A percentile compares a stretch with the other conserved stretches of the same genome.
These are phyloP conservation scores for Radopholus similis DNA, from an alignment of 1,140 invertebrate genomes.

Conservation along the genomic window DNA sequence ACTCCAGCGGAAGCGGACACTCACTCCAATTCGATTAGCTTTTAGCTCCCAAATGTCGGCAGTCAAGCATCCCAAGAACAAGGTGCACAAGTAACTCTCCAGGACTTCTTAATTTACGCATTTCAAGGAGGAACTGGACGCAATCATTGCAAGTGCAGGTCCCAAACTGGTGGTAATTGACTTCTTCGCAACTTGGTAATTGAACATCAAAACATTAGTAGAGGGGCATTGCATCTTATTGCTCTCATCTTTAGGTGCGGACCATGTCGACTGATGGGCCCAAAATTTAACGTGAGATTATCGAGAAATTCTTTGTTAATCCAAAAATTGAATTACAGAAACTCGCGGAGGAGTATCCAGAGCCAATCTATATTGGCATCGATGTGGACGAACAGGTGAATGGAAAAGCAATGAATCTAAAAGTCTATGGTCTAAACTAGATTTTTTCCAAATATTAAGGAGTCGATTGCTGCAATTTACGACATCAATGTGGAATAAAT, in stretches of 20 bases:
- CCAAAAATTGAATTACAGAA: constrained; percentile 29
- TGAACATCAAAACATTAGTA: no score
- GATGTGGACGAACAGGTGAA: constrained; percentile 49
- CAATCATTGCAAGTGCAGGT: constrained; percentile 68
- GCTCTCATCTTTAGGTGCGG: constrained; percentile 66
- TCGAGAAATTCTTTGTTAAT: not conserved
- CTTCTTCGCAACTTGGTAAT: constrained; percentile 64
- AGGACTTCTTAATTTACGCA: no score
- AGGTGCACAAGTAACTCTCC: no score
- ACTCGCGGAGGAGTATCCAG: constrained; percentile 40
- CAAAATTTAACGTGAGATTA: constrained; percentile 66
- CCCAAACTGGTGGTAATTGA: constrained; percentile 81
- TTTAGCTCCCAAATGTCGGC: no score
- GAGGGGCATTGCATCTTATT: not conserved
- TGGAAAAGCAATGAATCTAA: not conserved
- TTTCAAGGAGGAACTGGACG: constrained; percentile 65
- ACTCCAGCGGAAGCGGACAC: no score
- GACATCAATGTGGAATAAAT: constrained; percentile 38
- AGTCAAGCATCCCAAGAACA: no score
- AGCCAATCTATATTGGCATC: constrained; percentile 44
- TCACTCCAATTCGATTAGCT: no score
- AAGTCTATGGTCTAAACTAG: not conserved
- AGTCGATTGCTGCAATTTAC: constrained; percentile 45
- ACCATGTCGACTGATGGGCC: constrained; percentile 86
- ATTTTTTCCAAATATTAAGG: constrained; percentile 14